Base-by-base conservation (phyloP, 2,113 vertebrate species). In the Pachypanchax playfairii region DNA sequence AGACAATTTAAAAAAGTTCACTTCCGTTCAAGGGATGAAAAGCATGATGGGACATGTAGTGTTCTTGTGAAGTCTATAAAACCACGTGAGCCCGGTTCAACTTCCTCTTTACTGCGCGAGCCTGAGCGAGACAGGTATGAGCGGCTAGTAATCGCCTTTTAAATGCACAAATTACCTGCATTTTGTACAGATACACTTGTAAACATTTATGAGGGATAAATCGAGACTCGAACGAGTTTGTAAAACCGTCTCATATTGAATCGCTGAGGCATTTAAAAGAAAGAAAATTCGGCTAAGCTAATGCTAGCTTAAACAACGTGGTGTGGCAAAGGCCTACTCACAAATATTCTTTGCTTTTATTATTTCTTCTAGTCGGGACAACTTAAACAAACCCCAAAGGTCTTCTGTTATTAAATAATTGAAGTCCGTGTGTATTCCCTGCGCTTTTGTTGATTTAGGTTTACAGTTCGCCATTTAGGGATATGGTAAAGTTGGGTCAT, bases 91-190 rank as follows among this genome's bases (percentile, higher is more conserved):
- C 20, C 13, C 42, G 42, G 5, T 1, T 17, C 0, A 0, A 26
- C 85, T 57, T 59, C 51, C 91, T 93, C 91, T 93, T 92, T 91
- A 42, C 84, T 78, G 7, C 67, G 60, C 63, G 65, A 80, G 85
- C 83, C 84, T 89, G 88, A 56, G 31, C 20, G 17, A 79, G 24
- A 42, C 60, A 90, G 90, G 91, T 92, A 89, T 0, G 50, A 1
- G 0, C 1, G 0, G 0, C 0, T 0, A 0, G 1, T 3, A 15
- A 0, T 0, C 1, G 12, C 2, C 4, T 1, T 1, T 17, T 10
- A 0, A 25, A 1, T 2, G 14, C 6, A 11, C 8, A 4, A 4
- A 20, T 0, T 1, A 1, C 0, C 2, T 6, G 1, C 3, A 0
- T 41, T 7, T n/a, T n/a, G 0, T 0, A n/a, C 0, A 0, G 5